Evolutionary conservation across 2,888 invertebrate species (phyloP), one percentile per base, ranked within the genome.

Genomic region (Netelia fuscicornis): DNA sequence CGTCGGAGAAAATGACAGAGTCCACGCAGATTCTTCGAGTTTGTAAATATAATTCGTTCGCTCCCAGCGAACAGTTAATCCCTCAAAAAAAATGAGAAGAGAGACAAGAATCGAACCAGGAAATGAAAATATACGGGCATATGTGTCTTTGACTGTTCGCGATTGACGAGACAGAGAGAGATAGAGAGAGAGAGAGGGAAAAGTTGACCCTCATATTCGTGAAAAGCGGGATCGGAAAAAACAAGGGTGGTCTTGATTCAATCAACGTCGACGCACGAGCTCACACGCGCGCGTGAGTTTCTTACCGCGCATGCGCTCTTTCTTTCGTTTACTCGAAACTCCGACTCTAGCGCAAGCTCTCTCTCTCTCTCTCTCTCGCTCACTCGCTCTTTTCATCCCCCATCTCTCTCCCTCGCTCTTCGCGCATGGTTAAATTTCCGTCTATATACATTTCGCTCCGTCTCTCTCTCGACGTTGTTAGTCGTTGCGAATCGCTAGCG

Each of bases 171-270:
- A 25, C 2, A 25, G 25, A 81, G 76, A 72, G 58, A 37, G 56
- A 13, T 5, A 54, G n/a, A 17, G 54, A 30, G 58, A 30, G 30
- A 2, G 30, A 30, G 74, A 62, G 30, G 23, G 58, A 37, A 60
- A 17, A 68, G 83, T 75, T 86, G 86, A 86, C 83, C 84, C 86
- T 84, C 81, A 81, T 81, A 78, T 64, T 42, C 64, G 71, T 37
- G 48, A 60, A 48, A 62, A 80, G 81, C 83, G 64, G 77, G 76
- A 58, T 62, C 62, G 65, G 77, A 84, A 82, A 83, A 85, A 87
- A 87, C 85, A 85, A 87, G 87, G 82, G 87, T 81, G 88, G 86
- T 88, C 87, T 87, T 87, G 88, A 87, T 87, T 87, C 87, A 87
- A 85, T 88, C 86, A 87, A 83, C 85, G 71, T 72, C 81, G 85